Evolutionary conservation across 2,797 vertebrate species (phyloP).

Genomic region (Lepilemur ruficaudatus): DNA sequence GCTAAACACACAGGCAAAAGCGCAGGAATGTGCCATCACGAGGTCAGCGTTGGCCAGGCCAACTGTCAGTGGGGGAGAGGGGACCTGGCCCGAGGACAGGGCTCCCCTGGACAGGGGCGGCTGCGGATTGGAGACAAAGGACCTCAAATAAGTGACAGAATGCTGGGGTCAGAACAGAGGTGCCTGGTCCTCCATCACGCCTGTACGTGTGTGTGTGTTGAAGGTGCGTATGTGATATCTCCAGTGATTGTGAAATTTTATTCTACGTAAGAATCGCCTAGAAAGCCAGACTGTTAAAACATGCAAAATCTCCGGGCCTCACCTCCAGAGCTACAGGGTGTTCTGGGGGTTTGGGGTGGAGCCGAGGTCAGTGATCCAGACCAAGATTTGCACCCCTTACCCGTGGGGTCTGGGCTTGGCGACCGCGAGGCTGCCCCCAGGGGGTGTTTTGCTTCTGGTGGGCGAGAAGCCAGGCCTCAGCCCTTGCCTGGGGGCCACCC

Average conservation of each 20-base stretch:
- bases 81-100: background rate
- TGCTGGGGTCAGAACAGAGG: background rate
- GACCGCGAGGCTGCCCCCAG: background rate
- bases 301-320: background rate
- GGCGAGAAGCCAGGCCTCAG: background rate
- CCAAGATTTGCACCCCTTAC: background rate
- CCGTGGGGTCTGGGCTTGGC: background rate
- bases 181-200: background rate
- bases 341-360: too few relatives aligned
- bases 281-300: background rate
- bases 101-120: background rate
- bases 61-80: background rate
- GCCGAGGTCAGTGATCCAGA: background rate
- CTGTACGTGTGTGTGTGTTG: background rate
- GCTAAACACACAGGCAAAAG: background rate
- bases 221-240: fast-evolving
- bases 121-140: background rate
- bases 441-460: too few relatives aligned
- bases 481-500: background rate
- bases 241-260: background rate
- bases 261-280: background rate
- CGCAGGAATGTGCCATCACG: fast-evolving
- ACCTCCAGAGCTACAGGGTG: background rate
- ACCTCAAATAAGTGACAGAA: background rate
- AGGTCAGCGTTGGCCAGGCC: too few relatives aligned